Conservation (phyloP, 2,888 invertebrate species). For the Hartigia nigra region DNA sequence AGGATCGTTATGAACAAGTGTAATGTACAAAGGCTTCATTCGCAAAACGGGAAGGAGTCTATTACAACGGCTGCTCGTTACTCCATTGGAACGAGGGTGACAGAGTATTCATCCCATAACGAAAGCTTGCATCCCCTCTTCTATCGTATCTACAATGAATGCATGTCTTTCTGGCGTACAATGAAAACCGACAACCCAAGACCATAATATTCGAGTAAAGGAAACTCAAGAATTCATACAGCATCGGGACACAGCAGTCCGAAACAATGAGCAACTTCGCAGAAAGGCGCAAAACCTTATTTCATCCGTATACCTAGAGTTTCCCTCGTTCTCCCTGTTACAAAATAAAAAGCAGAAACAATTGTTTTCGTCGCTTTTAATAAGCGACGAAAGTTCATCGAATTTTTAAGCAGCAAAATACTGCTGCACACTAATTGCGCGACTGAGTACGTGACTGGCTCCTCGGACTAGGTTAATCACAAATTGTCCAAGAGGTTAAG, state of each 20-base stretch:
- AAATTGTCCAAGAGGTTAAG: not conserved
- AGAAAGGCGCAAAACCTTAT: not conserved
- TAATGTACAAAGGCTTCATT: constrained; percentile 1
- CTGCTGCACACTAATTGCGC: not conserved
- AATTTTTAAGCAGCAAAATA: not conserved
- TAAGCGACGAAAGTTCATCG: not conserved
- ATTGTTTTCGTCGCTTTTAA: not conserved
- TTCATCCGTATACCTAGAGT: too few relatives aligned
- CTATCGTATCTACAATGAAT: not conserved
- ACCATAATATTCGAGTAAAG: not conserved
- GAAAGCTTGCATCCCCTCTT: not conserved
- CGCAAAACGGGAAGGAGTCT: constrained; percentile 3
- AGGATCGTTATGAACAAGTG: constrained; percentile 9
- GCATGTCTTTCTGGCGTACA: not conserved
- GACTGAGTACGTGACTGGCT: not conserved
- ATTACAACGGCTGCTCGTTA: not conserved
- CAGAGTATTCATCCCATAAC: not conserved
- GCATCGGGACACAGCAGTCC: not conserved
- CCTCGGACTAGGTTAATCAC: not conserved
- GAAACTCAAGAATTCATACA: not conserved
- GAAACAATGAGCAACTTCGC: not conserved
- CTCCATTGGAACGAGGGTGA: not conserved
- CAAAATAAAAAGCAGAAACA: not conserved
- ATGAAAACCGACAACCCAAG: not conserved
- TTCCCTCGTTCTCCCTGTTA: too few relatives aligned